Evolutionary conservation across 2,888 invertebrate species (phyloP), one percentile per base, ranked within the genome.

Genomic region (Macrophya alboannulata): DNA sequence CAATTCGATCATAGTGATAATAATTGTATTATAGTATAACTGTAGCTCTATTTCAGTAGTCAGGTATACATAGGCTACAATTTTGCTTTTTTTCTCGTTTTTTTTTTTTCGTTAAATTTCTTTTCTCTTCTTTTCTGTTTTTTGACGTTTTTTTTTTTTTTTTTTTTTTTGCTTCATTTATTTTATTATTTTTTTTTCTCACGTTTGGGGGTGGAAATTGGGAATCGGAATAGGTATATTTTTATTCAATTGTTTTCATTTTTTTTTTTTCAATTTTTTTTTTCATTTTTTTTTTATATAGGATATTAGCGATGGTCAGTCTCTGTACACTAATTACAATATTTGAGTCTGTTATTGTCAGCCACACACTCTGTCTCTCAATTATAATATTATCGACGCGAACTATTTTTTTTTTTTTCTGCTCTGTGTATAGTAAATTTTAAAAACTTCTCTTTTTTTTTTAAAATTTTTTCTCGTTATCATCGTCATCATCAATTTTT

Each of bases 261-360:
- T 59, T 25, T 59, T 59, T 4, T 55, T n/a, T 55, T 55, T n/a
- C n/a, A n/a, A 3, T 62, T 59, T 59, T 25, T 59, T 59, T 4
- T 55, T n/a, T 55, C n/a, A n/a, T 55, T 55, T 55, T 55, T 55
- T 25, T 21, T 25, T 62, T 62, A 12, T 62, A 10, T 62, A 87
- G 87, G 86, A 81, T 81, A 51, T 40, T 83, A 65, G 25, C 68
- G 83, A 83, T 68, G 83, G 68, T 83, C 83, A 83, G 83, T 87
- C 87, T 85, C 86, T 93, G 93, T 93, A 93, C 93, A 93, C 93
- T 93, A 93, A 93, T 93, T 93, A 93, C 92, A 93, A 92, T 83
- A 83, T 83, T 76, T 88, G 89, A 89, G 90, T 90, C 88, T 89
- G 89, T 92, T 92, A 92, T 92, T 92, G 92, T 92, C 92, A 91